Base-by-base conservation (phyloP, 2,888 invertebrate species). In the Andrena marginata region DNA sequence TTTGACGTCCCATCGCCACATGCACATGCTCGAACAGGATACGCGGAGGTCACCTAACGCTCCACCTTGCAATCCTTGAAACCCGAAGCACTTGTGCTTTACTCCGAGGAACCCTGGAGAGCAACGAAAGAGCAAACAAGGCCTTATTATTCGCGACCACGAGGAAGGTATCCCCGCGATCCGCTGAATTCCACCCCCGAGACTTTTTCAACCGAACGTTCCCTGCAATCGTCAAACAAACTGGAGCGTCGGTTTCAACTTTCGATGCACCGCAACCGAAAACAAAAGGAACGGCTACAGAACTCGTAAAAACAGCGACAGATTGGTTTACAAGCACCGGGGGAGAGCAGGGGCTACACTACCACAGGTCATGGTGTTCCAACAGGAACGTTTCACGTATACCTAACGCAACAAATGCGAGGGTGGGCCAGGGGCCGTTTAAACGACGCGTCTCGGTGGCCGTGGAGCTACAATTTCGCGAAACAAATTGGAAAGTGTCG, bases 401-500 rank as follows among this genome's bases (percentile, higher is more conserved):
- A 48, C 20, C 48, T 8, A 49, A 29, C 62, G 62, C 71, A 70
- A 70, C 59, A 60, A 59, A 31, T 29, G 59, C 48, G n/a, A 29
- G 29, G 29, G 29, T 13, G 71, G 49, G 71, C 31, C 60, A 33
- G 62, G 31, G 23, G 62, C 48, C 71, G 62, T 62, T 71, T 71
- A 71, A 71, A 62, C n/a, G 71, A 31, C 71, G 20, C 49, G 60
- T 48, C 71, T 49, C 60, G 29, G 71, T 71, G 54, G 56, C 42
- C 29, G 42, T 31, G 49, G 16, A 42, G 71, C 49, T 31, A 71
- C 71, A 60, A 71, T 71, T 71, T 77, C 70, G 79, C 26, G 70
- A 70, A 79, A 79, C 69, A 79, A 78, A 78, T 80, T 78, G 80
- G 59, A 72, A 80, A 80, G 68, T 80, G 80, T 73, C 78, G 80